Evolutionary conservation across 2,797 vertebrate species (phyloP), one percentile per base, ranked within the genome.

Genomic region (Enteromius unitaeniatus): DNA sequence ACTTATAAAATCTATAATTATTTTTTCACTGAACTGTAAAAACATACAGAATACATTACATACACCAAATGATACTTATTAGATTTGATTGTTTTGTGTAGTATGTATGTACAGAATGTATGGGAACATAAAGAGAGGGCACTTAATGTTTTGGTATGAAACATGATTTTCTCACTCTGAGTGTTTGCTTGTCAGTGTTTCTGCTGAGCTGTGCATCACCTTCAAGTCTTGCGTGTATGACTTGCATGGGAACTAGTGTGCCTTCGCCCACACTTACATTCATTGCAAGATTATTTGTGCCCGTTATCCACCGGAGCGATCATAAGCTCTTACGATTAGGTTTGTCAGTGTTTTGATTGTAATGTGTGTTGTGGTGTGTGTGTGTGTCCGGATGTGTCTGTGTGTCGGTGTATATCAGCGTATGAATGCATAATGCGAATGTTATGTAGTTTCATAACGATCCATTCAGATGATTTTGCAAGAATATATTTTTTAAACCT

Each of bases 221-320:
- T 68, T 67, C 7, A 23, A 26, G 45, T 67, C 10, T 55, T 51
- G 31, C 31, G 8, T 53, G 47, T 40, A 26, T 53, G 31, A 19
- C 4, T 69, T 55, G 14, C 78, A 26, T 51, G 64, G 28, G 78
- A 79, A 79, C 78, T 26, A 23, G 31, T 28, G 55, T 77, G 64
- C 26, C 47, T 80, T 80, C 51, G 40, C 67, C 51, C 78, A 80
- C 78, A 31, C 51, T 42, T 58, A 55, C 51, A 21, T 70, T 45
- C 23, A 45, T 28, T 60, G 23, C 45, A 14, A 40, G 21, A 40
- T 60, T 76, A 26, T 76, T 26, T 58, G 19, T 34, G 49, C 40
- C n/a, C 49, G 9, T 69, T 26, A 42, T 70, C 17, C 51, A 70
- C 34, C 70, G 13, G 28, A 45, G 51, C 3, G 11, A 70, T 70